Conservation (phyloP, 2,888 invertebrate genomes). For the Drosophila macrothrix region DNA sequence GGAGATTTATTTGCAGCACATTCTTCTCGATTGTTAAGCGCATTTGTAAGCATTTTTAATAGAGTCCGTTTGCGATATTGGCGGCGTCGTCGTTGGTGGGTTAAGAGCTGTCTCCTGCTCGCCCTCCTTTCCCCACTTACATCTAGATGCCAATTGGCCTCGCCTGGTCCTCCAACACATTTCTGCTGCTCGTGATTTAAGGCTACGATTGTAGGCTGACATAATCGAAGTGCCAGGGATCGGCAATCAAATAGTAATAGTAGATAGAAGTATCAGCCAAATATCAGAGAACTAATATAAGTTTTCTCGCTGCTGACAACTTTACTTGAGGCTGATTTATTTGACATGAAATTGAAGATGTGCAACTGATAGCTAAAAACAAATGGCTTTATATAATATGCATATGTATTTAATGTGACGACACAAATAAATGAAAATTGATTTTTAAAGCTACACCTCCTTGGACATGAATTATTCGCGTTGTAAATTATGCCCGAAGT, state of each 20-base stretch:
- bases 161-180: slow-evolving; percentile 49
- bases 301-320: slow-evolving; percentile 34
- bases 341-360: slow-evolving; percentile 27
- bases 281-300: slow-evolving; percentile 14
- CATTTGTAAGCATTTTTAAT: slow-evolving; percentile 80
- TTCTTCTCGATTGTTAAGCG: slow-evolving; percentile 63
- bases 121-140: neutral
- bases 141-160: slow-evolving; percentile 48
- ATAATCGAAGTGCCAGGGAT: slow-evolving; percentile 57
- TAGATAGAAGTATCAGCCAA: slow-evolving; percentile 1
- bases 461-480: neutral
- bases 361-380: slow-evolving; percentile 17
- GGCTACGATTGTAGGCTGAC: slow-evolving; percentile 50
- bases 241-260: slow-evolving; percentile 44
- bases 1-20: slow-evolving; percentile 71
- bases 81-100: slow-evolving; percentile 39
- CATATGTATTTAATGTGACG: neutral
- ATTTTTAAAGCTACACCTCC: neutral
- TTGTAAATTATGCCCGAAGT: neutral
- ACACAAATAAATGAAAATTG: neutral
- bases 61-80: slow-evolving; percentile 58
- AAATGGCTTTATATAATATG: slow-evolving; percentile 5
- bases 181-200: slow-evolving; percentile 46
- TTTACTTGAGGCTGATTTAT: slow-evolving; percentile 51
- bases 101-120: slow-evolving; percentile 40